phyloP scores from a whole-genome alignment of 35 echinoderm and acorn worm genomes.

The Chiridota heheva region DNA sequence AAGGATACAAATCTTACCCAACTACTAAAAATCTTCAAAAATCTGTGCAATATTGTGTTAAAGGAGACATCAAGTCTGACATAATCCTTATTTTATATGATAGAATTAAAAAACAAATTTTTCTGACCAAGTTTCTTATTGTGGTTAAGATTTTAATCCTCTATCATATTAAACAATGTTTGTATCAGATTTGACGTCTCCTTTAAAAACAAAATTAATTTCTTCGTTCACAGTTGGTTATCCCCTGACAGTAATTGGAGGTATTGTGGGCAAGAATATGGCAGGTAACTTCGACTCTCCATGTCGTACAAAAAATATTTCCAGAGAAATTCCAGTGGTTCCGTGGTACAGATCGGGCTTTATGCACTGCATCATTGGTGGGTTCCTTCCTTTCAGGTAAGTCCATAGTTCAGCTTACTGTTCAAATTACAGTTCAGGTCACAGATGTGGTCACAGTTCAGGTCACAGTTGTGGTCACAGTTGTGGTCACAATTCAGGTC shows the following conservation, averaged over 20 bases:
- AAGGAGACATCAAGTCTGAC: too few relatives aligned
- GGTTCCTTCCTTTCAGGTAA: conserved; percentile 99
- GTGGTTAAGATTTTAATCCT: background rate
- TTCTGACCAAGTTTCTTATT: too few relatives aligned
- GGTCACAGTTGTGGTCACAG: too few relatives aligned
- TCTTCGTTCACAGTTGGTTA: conserved; percentile 80
- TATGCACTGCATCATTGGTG: conserved; percentile 86
- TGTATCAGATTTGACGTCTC: background rate
- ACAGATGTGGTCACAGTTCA: too few relatives aligned
- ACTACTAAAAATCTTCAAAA: too few relatives aligned
- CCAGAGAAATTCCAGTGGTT: conserved; percentile 84
- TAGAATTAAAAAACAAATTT: too few relatives aligned
- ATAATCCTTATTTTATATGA: too few relatives aligned
- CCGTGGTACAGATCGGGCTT: conserved; percentile 90
- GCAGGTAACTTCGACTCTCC: conserved; percentile 87
- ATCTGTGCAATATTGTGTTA: too few relatives aligned
- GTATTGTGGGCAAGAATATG: conserved; percentile 96
- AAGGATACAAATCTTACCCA: too few relatives aligned
- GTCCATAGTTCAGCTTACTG: too few relatives aligned
- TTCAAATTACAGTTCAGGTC: too few relatives aligned
- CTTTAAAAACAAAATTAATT: conserved; percentile 12
- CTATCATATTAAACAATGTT: background rate
- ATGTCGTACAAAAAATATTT: conserved; percentile 95
- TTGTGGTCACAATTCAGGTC: too few relatives aligned
- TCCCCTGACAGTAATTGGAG: conserved; percentile 91